Base-by-base conservation (phyloP, 2,113 vertebrate species). In the Myrmophylax atrothorax region DNA sequence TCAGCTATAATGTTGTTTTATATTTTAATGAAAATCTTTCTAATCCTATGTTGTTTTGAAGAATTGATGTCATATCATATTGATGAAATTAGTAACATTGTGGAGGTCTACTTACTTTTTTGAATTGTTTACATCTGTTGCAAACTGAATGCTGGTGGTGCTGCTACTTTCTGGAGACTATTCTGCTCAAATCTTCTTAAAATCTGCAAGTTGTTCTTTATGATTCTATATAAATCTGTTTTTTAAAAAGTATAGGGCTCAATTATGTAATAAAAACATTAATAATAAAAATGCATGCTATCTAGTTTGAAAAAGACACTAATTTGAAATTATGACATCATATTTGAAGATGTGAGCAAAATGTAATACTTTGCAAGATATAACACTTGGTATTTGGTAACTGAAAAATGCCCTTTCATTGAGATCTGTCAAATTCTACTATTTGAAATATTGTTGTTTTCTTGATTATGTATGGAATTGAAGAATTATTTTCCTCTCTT, bases 311-410 rank as follows among this genome's bases (percentile, higher is more conserved):
- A 60, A 72, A 90, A 76, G 28, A 92, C 88, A 62, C 25, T 5
- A 22, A 40, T 91, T 64, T 92, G 42, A 86, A 92, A 80, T 93
- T 28, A 35, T 50, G 72, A 33, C 58, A 83, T 17, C 44, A 76
- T 92, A 74, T 74, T 84, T 80, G 76, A 93, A 88, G n/a, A 70
- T 74, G 46, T 46, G 22, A 90, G 33, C 31, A 75, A 91, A 92
- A 50, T 81, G 3, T 46, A 84, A 24, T 70, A 63, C 35, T 67
- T 84, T 25, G 12, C 18, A 91, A 84, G 64, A 66, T 76, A 1
- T 28, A 60, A 50, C 25, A 26, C 16, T 3, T 2, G 2, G 9
- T 37, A 28, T 22, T 87, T 62, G 37, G n/a, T 60, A 83, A 46
- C 31, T 66, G 31, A 15, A 85, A 83, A 88, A 79, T 72, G 18